These are phyloP conservation scores for Nipponia nippon DNA, from an alignment of 2,113 vertebrate species.

Conservation along the genomic window DNA sequence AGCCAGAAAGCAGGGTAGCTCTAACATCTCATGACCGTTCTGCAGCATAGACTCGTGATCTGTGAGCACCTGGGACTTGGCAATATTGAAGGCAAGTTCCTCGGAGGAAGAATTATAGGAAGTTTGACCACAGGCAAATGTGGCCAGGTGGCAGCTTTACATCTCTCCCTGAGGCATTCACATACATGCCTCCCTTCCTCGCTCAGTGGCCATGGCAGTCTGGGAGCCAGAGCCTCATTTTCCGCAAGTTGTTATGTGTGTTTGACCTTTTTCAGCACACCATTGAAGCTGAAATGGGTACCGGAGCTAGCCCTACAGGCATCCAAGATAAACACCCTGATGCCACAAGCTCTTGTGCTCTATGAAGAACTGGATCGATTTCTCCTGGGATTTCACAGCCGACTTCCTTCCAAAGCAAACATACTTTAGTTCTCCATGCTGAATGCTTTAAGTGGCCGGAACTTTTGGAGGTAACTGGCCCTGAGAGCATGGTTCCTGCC, in stretches of 20 bases:
- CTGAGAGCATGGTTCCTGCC: background rate
- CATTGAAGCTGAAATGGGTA: background rate
- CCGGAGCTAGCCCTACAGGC: background rate
- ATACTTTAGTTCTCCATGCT: background rate
- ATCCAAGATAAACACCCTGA: background rate
- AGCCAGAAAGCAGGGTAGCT: background rate
- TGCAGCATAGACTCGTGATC: background rate
- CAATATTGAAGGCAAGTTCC: background rate
- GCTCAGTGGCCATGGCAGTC: background rate
- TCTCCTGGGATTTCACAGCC: background rate
- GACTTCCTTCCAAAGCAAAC: background rate
- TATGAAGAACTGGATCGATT: background rate
- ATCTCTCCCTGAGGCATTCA: background rate
- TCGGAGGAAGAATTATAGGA: background rate
- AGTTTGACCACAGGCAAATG: background rate
- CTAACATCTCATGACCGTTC: background rate
- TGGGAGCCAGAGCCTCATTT: background rate
- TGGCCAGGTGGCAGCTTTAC: background rate
- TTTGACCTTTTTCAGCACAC: background rate
- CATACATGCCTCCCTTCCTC: background rate
- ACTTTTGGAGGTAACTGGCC: background rate
- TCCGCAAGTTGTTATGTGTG: background rate
- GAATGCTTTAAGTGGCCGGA: background rate
- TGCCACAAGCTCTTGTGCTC: background rate
- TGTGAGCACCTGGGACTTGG: background rate